A percentile compares a stretch with the other conserved stretches of the same genome.
phyloP scores from a whole-genome alignment of 2,113 vertebrate species.

The Dolichotis patagonum region DNA sequence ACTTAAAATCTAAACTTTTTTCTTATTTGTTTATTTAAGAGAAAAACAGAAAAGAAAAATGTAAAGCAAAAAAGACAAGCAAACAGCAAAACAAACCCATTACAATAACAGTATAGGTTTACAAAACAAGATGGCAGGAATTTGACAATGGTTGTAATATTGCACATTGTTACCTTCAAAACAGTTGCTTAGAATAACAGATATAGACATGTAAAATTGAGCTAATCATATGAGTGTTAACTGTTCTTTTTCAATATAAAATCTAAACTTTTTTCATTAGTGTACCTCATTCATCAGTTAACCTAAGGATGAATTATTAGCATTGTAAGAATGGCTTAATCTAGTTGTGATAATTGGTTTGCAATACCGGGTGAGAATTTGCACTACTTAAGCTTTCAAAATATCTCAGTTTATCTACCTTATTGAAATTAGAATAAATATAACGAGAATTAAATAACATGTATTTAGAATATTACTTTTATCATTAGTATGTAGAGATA shows the following conservation, averaged over 20 bases:
- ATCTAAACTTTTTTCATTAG: neutral
- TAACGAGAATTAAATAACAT: neutral
- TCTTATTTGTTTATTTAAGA: no score
- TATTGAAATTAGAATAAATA: slow-evolving; percentile 12
- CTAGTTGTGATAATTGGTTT: neutral
- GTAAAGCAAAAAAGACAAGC: no score
- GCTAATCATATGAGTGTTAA: no score
- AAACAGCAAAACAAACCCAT: no score
- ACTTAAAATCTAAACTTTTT: slow-evolving; percentile 1
- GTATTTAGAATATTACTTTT: neutral
- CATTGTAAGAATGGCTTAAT: neutral
- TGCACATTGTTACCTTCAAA: no score
- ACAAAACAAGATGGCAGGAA: no score
- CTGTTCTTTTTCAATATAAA: no score
- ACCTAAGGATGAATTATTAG: neutral
- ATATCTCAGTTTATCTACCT: slow-evolving; percentile 6
- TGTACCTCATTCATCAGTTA: neutral
- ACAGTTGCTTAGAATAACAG: no score
- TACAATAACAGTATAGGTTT: no score
- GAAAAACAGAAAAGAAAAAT: no score
- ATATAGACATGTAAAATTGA: no score
- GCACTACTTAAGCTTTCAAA: neutral
- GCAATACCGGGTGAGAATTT: neutral
- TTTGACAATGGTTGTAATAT: no score
- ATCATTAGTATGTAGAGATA: neutral